These are phyloP conservation scores for Erannis defoliaria DNA, from an alignment of 2,888 invertebrate species.

Conservation along the genomic window DNA sequence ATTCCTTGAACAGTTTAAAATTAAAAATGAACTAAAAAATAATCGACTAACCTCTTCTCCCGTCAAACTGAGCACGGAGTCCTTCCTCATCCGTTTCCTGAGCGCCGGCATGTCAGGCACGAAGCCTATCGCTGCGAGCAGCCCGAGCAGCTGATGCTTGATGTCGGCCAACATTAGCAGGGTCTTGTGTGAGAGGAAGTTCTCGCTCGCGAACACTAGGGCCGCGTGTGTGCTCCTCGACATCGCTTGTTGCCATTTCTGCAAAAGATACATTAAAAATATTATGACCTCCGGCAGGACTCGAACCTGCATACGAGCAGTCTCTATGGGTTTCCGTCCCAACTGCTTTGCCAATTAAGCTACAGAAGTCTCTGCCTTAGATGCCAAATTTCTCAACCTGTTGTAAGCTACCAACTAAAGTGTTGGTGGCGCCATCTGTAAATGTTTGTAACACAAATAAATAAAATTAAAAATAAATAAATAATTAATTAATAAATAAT, in stretches of 20 bases:
- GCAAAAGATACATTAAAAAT: conserved; percentile 35
- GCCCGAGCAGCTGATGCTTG: conserved; percentile 92
- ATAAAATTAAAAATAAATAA: no score
- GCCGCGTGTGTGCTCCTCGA: conserved; percentile 90
- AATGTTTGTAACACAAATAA: no score
- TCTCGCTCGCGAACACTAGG: conserved; percentile 92
- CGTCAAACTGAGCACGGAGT: conserved; percentile 89
- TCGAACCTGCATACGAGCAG: no score
- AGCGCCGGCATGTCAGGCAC: conserved; percentile 89
- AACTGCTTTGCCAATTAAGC: no score
- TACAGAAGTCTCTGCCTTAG: no score
- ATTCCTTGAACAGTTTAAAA: no score
- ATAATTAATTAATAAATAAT: no score
- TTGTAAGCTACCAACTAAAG: no score
- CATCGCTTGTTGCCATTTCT: conserved; percentile 93
- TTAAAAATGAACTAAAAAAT: background rate
- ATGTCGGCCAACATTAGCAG: conserved; percentile 95
- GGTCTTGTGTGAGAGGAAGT: conserved; percentile 93
- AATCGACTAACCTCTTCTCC: conserved; percentile 85
- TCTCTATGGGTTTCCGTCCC: no score
- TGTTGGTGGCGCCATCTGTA: no score
- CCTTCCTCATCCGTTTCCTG: conserved; percentile 84
- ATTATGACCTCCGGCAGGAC: no score
- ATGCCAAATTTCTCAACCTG: no score
- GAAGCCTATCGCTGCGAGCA: conserved; percentile 92